Evolutionary conservation across 1,140 invertebrate genomes (phyloP).

Genomic region (Panagrolaimus sp.): DNA sequence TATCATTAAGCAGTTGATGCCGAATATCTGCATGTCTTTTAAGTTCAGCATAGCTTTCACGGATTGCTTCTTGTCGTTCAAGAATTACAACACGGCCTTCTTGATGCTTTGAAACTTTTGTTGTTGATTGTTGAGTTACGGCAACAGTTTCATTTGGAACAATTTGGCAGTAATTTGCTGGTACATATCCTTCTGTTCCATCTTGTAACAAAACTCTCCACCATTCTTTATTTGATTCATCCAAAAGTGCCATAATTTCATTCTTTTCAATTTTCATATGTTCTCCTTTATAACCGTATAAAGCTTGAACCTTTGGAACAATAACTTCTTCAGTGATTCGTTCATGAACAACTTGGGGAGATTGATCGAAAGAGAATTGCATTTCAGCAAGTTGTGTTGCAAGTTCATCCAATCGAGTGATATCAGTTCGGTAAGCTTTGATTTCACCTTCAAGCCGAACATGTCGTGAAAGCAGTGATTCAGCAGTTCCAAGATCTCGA

Average conservation of each 20-base stretch:
- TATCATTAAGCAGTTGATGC: constrained; percentile 77
- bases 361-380: constrained; percentile 65
- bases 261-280: constrained; percentile 86
- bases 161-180: constrained; percentile 90
- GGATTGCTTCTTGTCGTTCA: constrained; percentile 73
- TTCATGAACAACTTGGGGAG: constrained; percentile 57
- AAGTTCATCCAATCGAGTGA: constrained; percentile 76
- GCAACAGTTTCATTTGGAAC: constrained; percentile 76
- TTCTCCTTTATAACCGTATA: constrained; percentile 85
- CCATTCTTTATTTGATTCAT: constrained; percentile 94
- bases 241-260: constrained; percentile 82
- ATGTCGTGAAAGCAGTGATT: constrained; percentile 65
- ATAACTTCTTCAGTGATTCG: constrained; percentile 71
- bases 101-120: constrained; percentile 59
- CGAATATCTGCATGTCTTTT: constrained; percentile 71
- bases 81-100: constrained; percentile 73
- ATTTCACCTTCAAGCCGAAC: constrained; percentile 82
- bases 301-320: constrained; percentile 76
- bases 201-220: constrained; percentile 89
- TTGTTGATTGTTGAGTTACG: constrained; percentile 59
- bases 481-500: constrained; percentile 78
- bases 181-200: constrained; percentile 85
- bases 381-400: constrained; percentile 72
- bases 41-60: constrained; percentile 73
- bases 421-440: constrained; percentile 79